These are phyloP conservation scores for Lathronympha strigana DNA, from an alignment of 2,888 invertebrate genomes.

Conservation along the genomic window DNA sequence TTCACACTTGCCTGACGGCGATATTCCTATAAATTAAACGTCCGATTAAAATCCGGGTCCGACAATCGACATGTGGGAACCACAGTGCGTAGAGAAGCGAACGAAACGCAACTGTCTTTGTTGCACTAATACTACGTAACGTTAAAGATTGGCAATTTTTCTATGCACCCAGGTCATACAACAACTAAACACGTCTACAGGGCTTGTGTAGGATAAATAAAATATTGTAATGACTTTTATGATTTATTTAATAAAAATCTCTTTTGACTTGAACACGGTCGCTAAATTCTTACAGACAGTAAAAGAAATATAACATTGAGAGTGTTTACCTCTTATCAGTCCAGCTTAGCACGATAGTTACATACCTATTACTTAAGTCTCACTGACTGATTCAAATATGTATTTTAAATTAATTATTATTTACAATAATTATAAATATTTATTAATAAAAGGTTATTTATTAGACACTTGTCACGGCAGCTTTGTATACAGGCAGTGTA, in stretches of 20 bases:
- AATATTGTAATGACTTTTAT: conserved; percentile 48
- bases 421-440: conserved; percentile 58
- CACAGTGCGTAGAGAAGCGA: no score
- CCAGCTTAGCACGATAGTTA: conserved; percentile 71
- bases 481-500: conserved; percentile 39
- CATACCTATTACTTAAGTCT: conserved; percentile 56
- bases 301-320: conserved; percentile 77
- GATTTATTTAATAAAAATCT: conserved; percentile 82
- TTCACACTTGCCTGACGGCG: no score
- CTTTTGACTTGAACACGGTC: conserved; percentile 84
- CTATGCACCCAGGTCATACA: no score
- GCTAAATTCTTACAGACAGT: conserved; percentile 81
- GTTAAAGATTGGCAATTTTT: no score
- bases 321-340: conserved; percentile 76
- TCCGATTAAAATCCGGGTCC: no score
- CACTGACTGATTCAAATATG: conserved; percentile 68
- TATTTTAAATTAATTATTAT: conserved; percentile 54
- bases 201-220: neutral
- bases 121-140: no score
- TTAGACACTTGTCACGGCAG: conserved; percentile 33
- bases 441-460: conserved; percentile 37
- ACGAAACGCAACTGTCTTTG: no score
- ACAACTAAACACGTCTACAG: no score
- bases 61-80: no score
- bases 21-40: no score